Percentiles rank a stretch among this genome's conserved stretches.
phyloP scores from a whole-genome alignment of 2,888 invertebrate species.

The Drosophila multiciliata region DNA sequence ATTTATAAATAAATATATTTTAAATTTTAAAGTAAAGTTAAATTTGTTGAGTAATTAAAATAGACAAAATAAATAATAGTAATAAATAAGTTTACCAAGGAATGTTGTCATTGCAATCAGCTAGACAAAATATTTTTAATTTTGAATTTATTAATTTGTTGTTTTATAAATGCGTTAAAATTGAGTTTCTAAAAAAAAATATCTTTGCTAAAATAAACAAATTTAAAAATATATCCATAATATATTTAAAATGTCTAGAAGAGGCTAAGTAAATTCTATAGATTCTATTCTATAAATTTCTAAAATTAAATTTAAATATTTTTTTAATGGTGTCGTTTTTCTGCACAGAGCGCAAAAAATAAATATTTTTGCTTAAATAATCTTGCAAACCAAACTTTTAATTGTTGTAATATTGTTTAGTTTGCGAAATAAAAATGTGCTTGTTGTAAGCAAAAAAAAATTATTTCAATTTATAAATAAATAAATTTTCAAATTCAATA shows the following conservation, averaged over 20 bases:
- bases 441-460: conserved; percentile 13
- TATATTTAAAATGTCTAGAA: too few species aligned
- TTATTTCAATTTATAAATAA: too few species aligned
- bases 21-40: too few species aligned
- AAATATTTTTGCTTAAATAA: conserved; percentile 69
- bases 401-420: conserved; percentile 34
- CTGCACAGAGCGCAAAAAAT: conserved; percentile 30
- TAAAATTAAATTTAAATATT: neutral
- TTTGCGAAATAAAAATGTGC: conserved; percentile 34
- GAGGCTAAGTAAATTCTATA: too few species aligned
- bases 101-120: neutral
- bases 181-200: neutral
- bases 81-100: too few species aligned
- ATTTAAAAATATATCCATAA: neutral
- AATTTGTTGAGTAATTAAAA: too few species aligned
- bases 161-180: neutral
- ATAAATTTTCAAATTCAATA: neutral
- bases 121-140: too few species aligned
- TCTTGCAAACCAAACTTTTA: too few species aligned
- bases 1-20: conserved; percentile 15
- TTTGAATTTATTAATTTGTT: too few species aligned
- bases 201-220: neutral
- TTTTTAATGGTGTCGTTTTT: neutral
- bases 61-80: too few species aligned
- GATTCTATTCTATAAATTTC: neutral